Conservation (phyloP, 2,797 vertebrate genomes). For the Zalophus californianus region DNA sequence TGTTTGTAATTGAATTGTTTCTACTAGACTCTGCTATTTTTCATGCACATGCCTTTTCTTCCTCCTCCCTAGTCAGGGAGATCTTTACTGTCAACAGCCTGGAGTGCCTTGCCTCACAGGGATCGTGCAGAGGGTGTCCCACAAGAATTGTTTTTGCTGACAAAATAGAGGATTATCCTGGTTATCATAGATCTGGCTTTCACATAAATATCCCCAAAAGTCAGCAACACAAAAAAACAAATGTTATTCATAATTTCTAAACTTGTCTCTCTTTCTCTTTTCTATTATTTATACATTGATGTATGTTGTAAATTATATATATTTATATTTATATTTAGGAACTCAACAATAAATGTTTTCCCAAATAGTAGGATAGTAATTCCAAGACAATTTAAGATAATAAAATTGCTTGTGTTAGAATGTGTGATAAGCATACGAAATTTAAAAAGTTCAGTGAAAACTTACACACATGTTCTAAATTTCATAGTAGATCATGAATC, state of each 20-base stretch:
- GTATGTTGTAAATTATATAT: not conserved
- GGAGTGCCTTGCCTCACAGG: not conserved
- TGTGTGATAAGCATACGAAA: not conserved
- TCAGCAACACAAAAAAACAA: conserved; percentile 38
- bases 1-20: not conserved
- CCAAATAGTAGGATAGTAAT: not conserved
- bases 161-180: not conserved
- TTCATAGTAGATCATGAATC: not conserved
- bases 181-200: not conserved
- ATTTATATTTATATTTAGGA: not conserved
- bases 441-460: conserved; percentile 4
- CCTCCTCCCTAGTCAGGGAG: not conserved
- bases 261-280: not conserved
- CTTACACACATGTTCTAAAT: not conserved
- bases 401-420: not conserved
- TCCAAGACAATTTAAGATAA: not conserved
- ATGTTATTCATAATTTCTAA: not conserved
- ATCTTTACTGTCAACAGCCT: not conserved
- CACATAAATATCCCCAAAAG: not conserved
- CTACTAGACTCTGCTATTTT: not conserved
- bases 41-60: not conserved
- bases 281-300: not conserved
- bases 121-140: not conserved
- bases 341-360: conserved; percentile 42
- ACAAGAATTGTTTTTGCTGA: not conserved